phyloP scores from a whole-genome alignment of 2,888 invertebrate species.

The Mesopsocus fuscifrons region DNA sequence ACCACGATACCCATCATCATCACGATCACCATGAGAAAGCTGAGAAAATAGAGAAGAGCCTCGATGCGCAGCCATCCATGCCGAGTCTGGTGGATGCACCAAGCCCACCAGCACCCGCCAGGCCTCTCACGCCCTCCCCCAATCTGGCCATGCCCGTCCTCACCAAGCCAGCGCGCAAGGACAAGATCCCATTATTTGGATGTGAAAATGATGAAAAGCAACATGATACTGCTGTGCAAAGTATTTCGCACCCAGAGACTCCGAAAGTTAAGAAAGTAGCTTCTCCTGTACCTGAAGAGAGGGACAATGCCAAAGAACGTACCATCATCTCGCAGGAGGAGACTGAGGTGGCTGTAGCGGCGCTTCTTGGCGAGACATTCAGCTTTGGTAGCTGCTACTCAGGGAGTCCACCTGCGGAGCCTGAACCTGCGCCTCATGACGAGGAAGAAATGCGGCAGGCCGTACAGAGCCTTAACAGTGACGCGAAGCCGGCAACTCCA shows the following conservation, averaged over 20 bases:
- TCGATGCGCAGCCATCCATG: conserved; percentile 31
- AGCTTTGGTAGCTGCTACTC: conserved; percentile 32
- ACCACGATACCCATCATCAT: conserved; percentile 45
- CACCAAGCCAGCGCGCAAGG: conserved; percentile 29
- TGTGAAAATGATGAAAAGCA: conserved; percentile 43
- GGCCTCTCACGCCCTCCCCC: conserved; percentile 3
- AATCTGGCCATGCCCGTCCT: conserved; percentile 14
- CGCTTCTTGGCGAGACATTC: conserved; percentile 69
- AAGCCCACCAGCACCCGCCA: background rate
- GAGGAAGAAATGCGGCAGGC: conserved; percentile 72
- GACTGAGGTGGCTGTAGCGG: conserved; percentile 81
- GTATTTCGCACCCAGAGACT: conserved; percentile 38
- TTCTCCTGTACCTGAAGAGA: conserved; percentile 20
- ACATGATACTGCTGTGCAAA: conserved; percentile 64
- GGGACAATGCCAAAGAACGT: conserved; percentile 15
- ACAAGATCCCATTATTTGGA: conserved; percentile 46
- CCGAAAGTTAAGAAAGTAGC: conserved; percentile 20
- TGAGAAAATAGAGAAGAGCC: conserved; percentile 17
- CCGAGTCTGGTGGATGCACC: conserved; percentile 19
- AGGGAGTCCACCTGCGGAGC: conserved; percentile 28
- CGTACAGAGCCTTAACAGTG: conserved; percentile 52
- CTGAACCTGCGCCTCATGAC: conserved; percentile 37
- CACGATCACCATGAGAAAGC: conserved; percentile 38
- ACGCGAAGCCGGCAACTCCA: conserved; percentile 66
- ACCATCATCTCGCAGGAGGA: conserved; percentile 72